Base-by-base conservation (phyloP, 2,888 invertebrate genomes). In the Trachelus stipa region DNA sequence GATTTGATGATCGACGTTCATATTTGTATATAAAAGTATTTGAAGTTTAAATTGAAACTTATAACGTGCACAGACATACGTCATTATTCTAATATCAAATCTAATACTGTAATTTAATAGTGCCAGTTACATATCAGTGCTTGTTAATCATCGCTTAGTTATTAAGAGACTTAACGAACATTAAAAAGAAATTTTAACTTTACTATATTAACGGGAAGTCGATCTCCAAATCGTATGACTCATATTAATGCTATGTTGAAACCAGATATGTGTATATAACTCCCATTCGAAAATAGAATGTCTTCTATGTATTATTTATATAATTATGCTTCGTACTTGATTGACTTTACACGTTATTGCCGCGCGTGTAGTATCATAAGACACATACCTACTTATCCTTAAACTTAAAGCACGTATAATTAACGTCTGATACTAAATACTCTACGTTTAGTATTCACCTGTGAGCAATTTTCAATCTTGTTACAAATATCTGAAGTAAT, bases 281-380 rank as follows among this genome's bases (percentile, higher is more conserved):
- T 12, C 6, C 33, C 71, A 71, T 71, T 71, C 31, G 71, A 71
- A 71, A 71, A 71, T 71, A 71, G 30, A 71, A 71, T 23, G 34
- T 71, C 34, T 9, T 71, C 12, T 71, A 71, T 12, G 15, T 33
- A 71, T 31, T 71, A 71, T 23, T 71, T 23, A 34, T 56, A 71
- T 34, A 33, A 15, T 9, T 71, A 71, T 31, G 71, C 30, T 71
- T 71, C 12, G 71, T 31, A 71, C 23, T 71, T 71, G 33, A 71
- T 71, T 71, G 34, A 71, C 71, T 34, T 71, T 71, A 71, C 33
- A 71, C 34, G 34, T 71, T 71, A 71, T 71, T 71, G 71, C 31
- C 71, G 33, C 71, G 71, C 56, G 56, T 56, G 23, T 33, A 71
- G 34, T 71, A 71, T 71, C 71, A 71, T 71, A 31, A 71, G 31